Evolutionary conservation across 1,140 invertebrate genomes (phyloP), one percentile per base, ranked within the genome.

Genomic region (Ips nitidus): DNA sequence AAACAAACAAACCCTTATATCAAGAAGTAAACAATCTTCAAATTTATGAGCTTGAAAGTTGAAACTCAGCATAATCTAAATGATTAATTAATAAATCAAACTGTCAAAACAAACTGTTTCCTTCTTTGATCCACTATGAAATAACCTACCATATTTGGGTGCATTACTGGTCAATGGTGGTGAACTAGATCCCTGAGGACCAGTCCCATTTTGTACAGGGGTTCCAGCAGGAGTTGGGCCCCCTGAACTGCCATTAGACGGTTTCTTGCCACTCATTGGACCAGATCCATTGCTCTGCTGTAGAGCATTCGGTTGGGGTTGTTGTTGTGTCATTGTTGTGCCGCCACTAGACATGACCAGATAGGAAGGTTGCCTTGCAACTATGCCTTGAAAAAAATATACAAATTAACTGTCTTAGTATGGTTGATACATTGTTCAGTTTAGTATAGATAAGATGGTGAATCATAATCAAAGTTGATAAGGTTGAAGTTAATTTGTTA

Each of bases 151-250:
- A 71, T 76, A 77, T 66, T 77, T 77, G 1, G 76, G 76, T 41
- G 76, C 76, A 66, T 77, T 77, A 42, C 62, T 75, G 8, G 71
- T 69, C 37, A 74, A 73, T 45, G 76, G 75, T 3, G 71, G 66
- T 47, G 60, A 52, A 22, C 55, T 64, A 37, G 50, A 45, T 36
- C 55, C 52, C n/a, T 55, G 67, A 38, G 37, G 22, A 38, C 68
- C 55, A 3, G 66, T 70, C 7, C 69, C 69, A 52, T 71, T 71
- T n/a, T 66, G 67, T 40, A 75, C 68, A 40, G 76, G 76, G 41
- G 76, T 78, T 55, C 72, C 74, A 22, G 76, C 75, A 6, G 76
- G 76, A 6, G 76, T 78, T 41, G 73, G 76, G 38, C 67, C 76
- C 42, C 71, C 69, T 2, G 76, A 78, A 66, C 75, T 74, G 41